Evolutionary conservation across 2,797 vertebrate genomes (phyloP).

Genomic region (Xenentodon cancila): DNA sequence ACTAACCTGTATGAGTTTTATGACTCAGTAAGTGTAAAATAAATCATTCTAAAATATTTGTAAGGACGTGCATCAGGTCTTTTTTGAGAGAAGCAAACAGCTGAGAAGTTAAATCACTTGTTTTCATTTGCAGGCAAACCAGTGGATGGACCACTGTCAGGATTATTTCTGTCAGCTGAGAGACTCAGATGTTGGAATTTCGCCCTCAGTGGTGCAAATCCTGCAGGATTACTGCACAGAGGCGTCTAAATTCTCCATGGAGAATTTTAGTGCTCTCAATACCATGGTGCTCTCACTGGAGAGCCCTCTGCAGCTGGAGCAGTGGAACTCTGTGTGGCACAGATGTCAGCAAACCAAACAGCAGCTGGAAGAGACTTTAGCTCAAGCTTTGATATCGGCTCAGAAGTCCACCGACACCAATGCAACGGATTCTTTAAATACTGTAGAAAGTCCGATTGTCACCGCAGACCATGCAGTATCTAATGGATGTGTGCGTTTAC

Average conservation of each 20-base stretch:
- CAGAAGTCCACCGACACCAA: constrained; percentile 10
- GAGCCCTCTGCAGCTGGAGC: constrained; percentile 75
- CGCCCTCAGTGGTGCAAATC: constrained; percentile 64
- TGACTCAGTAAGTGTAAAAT: constrained; percentile 76
- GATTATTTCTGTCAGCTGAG: constrained; percentile 76
- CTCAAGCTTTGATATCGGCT: constrained; percentile 29
- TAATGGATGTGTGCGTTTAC: constrained; percentile 42
- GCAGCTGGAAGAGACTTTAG: constrained; percentile 77
- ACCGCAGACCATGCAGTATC: constrained; percentile 15
- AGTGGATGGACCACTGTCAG: constrained; percentile 80
- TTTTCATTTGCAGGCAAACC: constrained; percentile 71
- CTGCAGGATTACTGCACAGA: constrained; percentile 79
- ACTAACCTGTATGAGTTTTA: constrained; percentile 84
- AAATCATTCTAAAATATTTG: background rate
- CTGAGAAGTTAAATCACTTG: background rate
- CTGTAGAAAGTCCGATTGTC: constrained; percentile 15
- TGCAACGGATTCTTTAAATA: constrained; percentile 3
- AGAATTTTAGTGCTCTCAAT: constrained; percentile 82
- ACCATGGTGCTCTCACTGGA: constrained; percentile 76
- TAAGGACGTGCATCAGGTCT: too few relatives aligned
- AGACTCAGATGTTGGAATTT: constrained; percentile 32
- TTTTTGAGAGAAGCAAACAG: background rate
- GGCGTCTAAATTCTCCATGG: constrained; percentile 81
- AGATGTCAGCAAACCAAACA: constrained; percentile 80
- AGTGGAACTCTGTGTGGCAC: constrained; percentile 81